phyloP scores from a whole-genome alignment of 1,140 invertebrate species.

The Pissodes strobi region DNA sequence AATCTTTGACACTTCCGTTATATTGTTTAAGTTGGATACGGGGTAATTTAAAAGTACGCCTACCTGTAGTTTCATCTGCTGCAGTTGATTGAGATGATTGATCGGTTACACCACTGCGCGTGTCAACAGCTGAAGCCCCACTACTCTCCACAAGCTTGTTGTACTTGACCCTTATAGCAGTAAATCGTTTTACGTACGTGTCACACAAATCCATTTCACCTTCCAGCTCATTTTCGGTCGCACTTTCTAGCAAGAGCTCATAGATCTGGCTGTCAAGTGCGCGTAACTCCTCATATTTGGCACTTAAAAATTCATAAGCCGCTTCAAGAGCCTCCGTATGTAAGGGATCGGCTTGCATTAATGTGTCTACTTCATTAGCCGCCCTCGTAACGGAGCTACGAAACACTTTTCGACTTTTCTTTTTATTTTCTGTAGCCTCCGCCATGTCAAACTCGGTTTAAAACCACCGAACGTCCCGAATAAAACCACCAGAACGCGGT shows the following conservation, averaged over 20 bases:
- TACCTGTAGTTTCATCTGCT: constrained; percentile 9
- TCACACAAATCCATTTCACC: not conserved
- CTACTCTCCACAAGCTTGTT: not conserved
- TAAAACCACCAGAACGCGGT: not conserved
- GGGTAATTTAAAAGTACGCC: constrained; percentile 40
- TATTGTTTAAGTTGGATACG: constrained; percentile 50
- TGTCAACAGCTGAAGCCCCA: not conserved
- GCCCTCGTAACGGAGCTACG: not conserved
- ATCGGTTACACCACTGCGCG: not conserved
- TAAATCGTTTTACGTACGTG: not conserved
- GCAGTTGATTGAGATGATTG: not conserved
- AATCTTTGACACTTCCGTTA: constrained; percentile 49
- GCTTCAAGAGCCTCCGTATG: not conserved
- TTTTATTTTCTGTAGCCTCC: not conserved
- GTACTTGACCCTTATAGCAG: not conserved
- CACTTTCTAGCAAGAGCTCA: not conserved
- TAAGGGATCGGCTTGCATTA: not conserved
- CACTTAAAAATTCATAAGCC: not conserved
- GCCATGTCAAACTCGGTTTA: constrained; percentile 5
- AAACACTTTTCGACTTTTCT: constrained; percentile 4
- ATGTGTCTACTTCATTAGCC: not conserved
- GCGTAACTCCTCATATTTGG: not conserved
- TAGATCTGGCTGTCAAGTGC: not conserved
- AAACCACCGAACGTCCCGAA: not conserved
- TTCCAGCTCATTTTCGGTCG: not conserved